A percentile compares a stretch with the other conserved stretches of the same genome.
Evolutionary conservation across 2,797 vertebrate genomes (phyloP).

Genomic region (Sparus aurata): DNA sequence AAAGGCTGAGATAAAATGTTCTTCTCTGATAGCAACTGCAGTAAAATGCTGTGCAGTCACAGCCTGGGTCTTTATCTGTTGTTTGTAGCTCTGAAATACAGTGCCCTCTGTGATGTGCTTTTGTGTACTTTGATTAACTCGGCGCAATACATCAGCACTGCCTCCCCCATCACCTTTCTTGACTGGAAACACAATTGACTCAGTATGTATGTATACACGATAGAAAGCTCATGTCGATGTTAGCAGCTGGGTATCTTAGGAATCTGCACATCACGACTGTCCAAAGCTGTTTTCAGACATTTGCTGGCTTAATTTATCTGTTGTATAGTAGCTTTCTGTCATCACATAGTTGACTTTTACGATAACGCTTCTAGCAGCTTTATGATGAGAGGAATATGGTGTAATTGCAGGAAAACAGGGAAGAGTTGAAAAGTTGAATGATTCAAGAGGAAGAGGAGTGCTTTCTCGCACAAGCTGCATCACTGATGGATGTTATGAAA

Average conservation of each 20-base stretch:
- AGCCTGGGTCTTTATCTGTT: slow-evolving; percentile 44
- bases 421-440: slow-evolving; percentile 7
- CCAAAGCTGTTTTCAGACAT: not conserved
- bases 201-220: not conserved
- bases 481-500: not conserved
- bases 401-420: not conserved
- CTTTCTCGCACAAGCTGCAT: not conserved
- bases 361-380: not conserved
- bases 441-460: not conserved
- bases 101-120: slow-evolving; percentile 25
- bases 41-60: slow-evolving; percentile 38
- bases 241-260: not conserved
- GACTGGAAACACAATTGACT: slow-evolving; percentile 21
- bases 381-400: not conserved
- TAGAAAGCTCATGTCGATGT: not conserved
- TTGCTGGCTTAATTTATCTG: not conserved
- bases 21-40: slow-evolving; percentile 18
- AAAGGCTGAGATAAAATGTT: slow-evolving; percentile 17
- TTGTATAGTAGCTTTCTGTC: not conserved
- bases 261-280: not conserved
- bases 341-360: not conserved
- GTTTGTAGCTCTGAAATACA: slow-evolving; percentile 30
- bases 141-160: slow-evolving; percentile 2
- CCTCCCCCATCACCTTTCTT: slow-evolving; percentile 12
- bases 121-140: slow-evolving; percentile 31